phyloP scores from a whole-genome alignment of 2,888 invertebrate species.

The Plutella xylostella region DNA sequence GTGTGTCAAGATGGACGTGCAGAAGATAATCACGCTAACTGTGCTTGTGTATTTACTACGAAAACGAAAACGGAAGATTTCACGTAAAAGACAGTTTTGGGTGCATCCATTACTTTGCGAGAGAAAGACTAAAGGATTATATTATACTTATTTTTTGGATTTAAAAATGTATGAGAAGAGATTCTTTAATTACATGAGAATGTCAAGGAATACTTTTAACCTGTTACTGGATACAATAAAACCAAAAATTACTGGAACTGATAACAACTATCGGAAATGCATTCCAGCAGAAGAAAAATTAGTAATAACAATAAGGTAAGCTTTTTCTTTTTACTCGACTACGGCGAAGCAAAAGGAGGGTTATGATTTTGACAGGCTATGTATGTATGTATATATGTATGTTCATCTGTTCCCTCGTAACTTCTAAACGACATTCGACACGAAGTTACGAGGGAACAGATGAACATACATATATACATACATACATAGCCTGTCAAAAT shows the following conservation, averaged over 20 bases:
- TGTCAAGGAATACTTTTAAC: conserved; percentile 18
- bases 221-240: conserved; percentile 15
- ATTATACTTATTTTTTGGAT: conserved; percentile 19
- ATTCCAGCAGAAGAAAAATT: conserved; percentile 9
- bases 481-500: too few species aligned
- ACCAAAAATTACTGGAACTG: conserved; percentile 6
- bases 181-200: conserved; percentile 19
- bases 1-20: conserved; percentile 9
- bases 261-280: not conserved
- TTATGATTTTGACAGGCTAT: too few species aligned
- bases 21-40: not conserved
- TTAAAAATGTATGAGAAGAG: conserved; percentile 17
- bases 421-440: too few species aligned
- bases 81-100: not conserved
- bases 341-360: too few species aligned
- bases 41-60: not conserved
- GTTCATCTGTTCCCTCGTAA: too few species aligned
- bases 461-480: too few species aligned
- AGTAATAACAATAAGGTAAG: conserved; percentile 18
- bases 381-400: too few species aligned
- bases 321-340: too few species aligned
- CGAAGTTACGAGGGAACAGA: too few species aligned
- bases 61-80: not conserved
- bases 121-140: conserved; percentile 1
- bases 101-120: not conserved